A percentile compares a stretch with the other conserved stretches of the same genome.
phyloP scores from a whole-genome alignment of 92 coral and sea anemone genomes.

The Plumapathes pennacea region DNA sequence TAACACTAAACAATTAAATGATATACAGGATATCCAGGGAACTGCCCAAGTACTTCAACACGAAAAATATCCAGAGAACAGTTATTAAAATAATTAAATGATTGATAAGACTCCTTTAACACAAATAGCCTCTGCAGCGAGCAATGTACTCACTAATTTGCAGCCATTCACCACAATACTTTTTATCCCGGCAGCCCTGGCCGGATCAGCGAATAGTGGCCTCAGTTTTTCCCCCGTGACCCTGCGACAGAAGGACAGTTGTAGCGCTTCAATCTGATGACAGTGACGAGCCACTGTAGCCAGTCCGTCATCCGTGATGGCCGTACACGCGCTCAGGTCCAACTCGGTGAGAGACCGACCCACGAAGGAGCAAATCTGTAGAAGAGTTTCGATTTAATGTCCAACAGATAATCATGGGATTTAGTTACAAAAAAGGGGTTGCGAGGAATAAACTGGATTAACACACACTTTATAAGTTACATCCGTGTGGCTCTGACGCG shows the following conservation, averaged over 20 bases:
- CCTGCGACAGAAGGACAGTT: conserved; percentile 69
- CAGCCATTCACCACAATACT: conserved; percentile 68
- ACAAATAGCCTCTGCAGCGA: no score
- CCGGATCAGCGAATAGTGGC: conserved; percentile 51
- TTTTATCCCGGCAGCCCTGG: conserved; percentile 59
- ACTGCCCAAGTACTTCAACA: no score
- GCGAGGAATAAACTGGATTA: no score
- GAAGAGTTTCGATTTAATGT: no score
- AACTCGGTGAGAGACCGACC: conserved; percentile 58
- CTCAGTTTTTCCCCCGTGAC: conserved; percentile 63
- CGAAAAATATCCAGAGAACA: no score
- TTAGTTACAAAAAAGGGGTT: no score
- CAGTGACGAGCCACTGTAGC: conserved; percentile 70
- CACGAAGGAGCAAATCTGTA: conserved; percentile 62
- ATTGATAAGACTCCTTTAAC: no score
- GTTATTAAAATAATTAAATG: no score
- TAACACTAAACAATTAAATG: no score
- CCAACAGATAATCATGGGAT: no score
- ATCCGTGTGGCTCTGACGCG: no score
- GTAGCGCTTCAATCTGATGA: conserved; percentile 50
- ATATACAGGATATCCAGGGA: background rate
- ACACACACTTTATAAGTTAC: no score
- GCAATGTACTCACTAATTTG: conserved; percentile 61
- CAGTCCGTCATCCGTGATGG: conserved; percentile 67
- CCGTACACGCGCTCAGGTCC: conserved; percentile 71